phyloP scores from a whole-genome alignment of 2,797 vertebrate genomes.

The Ptychadena robeensis region DNA sequence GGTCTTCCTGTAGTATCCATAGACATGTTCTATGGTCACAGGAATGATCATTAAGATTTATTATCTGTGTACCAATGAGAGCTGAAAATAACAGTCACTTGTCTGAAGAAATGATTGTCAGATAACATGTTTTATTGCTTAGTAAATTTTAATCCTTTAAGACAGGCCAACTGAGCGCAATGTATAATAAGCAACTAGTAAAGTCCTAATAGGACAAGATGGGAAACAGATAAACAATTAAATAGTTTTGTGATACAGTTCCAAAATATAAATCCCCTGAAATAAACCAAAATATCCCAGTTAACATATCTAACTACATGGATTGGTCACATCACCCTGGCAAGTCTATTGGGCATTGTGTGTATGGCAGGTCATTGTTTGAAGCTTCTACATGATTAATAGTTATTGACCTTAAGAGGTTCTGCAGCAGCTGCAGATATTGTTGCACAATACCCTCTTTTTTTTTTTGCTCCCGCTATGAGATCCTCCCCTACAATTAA shows the following conservation, averaged over 20 bases:
- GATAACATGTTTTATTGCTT: background rate
- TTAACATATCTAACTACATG: background rate
- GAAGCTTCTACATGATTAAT: slow-evolving; percentile 1
- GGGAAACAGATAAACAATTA: no score
- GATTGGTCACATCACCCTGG: background rate
- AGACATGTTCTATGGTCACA: no score
- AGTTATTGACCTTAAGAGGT: slow-evolving; percentile 21
- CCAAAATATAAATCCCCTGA: no score
- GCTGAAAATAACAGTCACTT: no score
- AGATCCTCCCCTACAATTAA: slow-evolving; percentile 43
- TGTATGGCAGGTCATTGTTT: background rate
- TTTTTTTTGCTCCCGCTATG: slow-evolving; percentile 10
- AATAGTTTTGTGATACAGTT: no score
- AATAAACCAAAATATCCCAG: background rate
- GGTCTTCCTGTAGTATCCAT: no score
- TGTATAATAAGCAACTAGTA: background rate
- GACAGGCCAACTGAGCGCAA: background rate
- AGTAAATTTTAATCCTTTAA: background rate
- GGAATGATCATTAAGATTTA: no score
- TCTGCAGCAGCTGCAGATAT: slow-evolving; percentile 42
- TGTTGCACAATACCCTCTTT: background rate
- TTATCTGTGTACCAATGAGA: background rate
- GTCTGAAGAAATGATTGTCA: no score
- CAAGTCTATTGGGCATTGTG: background rate
- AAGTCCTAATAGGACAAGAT: no score